Evolutionary conservation across 1,140 invertebrate genomes (phyloP), one percentile per base, ranked within the genome.

Genomic region (Hycleus phaleratus): DNA sequence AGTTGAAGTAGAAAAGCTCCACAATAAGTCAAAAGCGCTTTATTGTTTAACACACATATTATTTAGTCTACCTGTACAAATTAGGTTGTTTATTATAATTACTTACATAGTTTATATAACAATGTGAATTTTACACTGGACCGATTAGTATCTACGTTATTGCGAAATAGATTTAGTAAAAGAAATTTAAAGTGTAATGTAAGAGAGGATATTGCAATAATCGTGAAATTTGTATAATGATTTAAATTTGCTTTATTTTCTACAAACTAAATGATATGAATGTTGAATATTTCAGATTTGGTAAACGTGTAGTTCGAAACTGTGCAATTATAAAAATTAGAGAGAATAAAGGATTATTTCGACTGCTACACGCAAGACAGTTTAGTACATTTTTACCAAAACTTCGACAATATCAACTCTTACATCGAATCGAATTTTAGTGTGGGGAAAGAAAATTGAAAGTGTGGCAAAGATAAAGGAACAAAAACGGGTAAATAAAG

Each of bases 81-180:
- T 72, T 57, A 71, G 65, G 65, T 63, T 68, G 40, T 42, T 42
- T 42, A n/a, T 42, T 9, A 42, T 42, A 42, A 18, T 42, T 42
- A 64, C 11, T 32, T 32, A 32, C 32, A 32, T 32, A 32, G 32
- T 61, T 64, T 69, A 68, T 68, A 64, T 67, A 71, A 71, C 68
- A 71, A 71, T 68, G 70, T 73, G 69, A 71, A 71, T 71, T 71
- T 73, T 71, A 71, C 67, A 70, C 68, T 68, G 70, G 67, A 70
- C 68, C 64, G 62, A 63, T 67, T 68, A 68, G 65, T 67, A 68
- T 58, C 69, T 71, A 68, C 62, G 60, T 63, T 62, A 65, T 64
- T 68, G 60, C 64, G 53, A 62, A 10, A 10, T 42, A 42, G 4
- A n/a, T n/a, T 42, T 1, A 42, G 9, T 42, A n/a, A 42, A 10